These are phyloP conservation scores for Epiblema foenella DNA, from an alignment of 2,888 invertebrate species.

Conservation along the genomic window DNA sequence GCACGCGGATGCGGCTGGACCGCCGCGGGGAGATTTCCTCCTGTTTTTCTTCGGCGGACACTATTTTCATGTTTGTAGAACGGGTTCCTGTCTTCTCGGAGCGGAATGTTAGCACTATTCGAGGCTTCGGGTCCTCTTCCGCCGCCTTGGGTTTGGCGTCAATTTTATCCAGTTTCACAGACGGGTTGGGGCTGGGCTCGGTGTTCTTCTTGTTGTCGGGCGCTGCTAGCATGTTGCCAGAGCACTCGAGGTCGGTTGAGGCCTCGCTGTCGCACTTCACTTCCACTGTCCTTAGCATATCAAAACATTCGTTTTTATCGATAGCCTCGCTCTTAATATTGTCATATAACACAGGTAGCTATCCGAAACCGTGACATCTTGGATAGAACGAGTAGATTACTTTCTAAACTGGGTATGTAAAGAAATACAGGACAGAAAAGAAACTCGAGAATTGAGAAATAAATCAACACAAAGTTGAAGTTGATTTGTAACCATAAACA, in stretches of 20 bases:
- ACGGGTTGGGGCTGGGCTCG: conserved; percentile 60
- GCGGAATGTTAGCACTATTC: conserved; percentile 87
- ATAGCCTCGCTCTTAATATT: conserved; percentile 4
- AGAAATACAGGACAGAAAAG: neutral
- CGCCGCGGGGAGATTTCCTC: conserved; percentile 71
- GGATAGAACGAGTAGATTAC: neutral
- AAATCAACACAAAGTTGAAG: conserved; percentile 20
- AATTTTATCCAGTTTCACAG: conserved; percentile 61
- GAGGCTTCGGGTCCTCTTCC: conserved; percentile 79
- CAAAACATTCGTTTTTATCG: conserved; percentile 21
- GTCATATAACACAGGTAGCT: conserved; percentile 3
- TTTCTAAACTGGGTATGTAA: neutral
- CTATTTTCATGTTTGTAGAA: conserved; percentile 81
- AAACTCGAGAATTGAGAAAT: neutral
- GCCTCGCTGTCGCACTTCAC: conserved; percentile 32
- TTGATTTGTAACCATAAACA: conserved; percentile 15
- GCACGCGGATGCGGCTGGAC: conserved; percentile 65
- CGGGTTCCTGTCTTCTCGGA: conserved; percentile 85
- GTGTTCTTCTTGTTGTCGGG: conserved; percentile 68
- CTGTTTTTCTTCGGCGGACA: conserved; percentile 75
- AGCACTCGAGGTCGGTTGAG: conserved; percentile 25
- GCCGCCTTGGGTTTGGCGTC: conserved; percentile 64
- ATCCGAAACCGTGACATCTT: conserved; percentile 11
- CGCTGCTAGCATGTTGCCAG: conserved; percentile 71
- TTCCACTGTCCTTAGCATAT: conserved; percentile 34